Evolutionary conservation across 2,113 vertebrate species (phyloP).

Genomic region (Scopus umbretta): DNA sequence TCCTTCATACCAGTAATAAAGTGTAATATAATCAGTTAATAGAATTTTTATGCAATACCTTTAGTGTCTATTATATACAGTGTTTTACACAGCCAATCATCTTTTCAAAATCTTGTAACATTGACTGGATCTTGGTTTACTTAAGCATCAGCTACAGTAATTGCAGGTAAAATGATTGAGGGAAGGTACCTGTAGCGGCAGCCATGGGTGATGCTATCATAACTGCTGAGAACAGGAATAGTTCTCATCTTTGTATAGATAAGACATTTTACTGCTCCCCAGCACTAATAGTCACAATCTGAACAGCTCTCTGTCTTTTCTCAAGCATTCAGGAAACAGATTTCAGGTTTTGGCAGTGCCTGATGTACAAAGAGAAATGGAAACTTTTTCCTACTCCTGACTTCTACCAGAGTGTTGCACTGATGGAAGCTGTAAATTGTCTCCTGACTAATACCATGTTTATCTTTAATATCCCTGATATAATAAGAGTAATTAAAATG

Average conservation of each 20-base stretch:
- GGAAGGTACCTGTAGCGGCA: not conserved
- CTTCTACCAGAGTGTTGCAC: not conserved
- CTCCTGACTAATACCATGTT: not conserved
- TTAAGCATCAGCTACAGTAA: not conserved
- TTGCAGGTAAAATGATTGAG: accelerated
- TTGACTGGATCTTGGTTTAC: not conserved
- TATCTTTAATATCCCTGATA: not conserved
- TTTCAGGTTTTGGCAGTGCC: not conserved
- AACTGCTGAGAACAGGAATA: not conserved
- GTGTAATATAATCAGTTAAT: not conserved
- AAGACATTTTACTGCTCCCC: not conserved
- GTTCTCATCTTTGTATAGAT: not conserved
- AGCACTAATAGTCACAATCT: not conserved
- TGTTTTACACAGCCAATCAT: not conserved
- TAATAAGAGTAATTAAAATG: not conserved
- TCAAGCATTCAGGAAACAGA: not conserved
- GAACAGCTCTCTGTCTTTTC: not conserved
- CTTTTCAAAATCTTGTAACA: not conserved
- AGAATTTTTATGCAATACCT: not conserved
- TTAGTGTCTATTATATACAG: not conserved
- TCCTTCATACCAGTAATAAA: not conserved
- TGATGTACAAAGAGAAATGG: not conserved
- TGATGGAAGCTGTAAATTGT: not conserved
- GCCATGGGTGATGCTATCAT: not conserved
- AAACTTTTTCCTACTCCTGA: not conserved